A percentile compares a stretch with the other conserved stretches of the same genome.
These are phyloP conservation scores for Turritopsis dohrnii DNA, from an alignment of 30 jellyfish, hydroid and myxozoan species.

Conservation along the genomic window DNA sequence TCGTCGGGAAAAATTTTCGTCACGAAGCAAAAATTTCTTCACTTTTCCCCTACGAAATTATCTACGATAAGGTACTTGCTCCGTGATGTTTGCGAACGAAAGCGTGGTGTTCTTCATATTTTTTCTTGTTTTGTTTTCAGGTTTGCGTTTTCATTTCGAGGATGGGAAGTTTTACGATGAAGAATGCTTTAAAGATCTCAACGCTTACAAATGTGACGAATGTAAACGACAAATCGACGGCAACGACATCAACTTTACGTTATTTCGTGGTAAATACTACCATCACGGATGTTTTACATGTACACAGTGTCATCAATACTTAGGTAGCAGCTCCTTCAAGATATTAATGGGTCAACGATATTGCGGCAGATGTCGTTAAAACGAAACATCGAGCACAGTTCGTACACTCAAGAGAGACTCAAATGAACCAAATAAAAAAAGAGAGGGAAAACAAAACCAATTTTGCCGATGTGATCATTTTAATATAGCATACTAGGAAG, in stretches of 20 bases:
- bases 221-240: slow-evolving; percentile 20
- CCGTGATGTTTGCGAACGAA: too few relatives aligned
- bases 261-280: slow-evolving; percentile 16
- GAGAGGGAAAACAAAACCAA: background rate
- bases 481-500: too few relatives aligned
- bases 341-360: slow-evolving; percentile 8
- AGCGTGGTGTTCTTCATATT: too few relatives aligned
- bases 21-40: too few relatives aligned
- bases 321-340: background rate
- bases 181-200: background rate
- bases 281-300: slow-evolving; percentile 10
- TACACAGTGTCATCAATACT: background rate
- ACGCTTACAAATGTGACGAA: slow-evolving; percentile 15
- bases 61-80: too few relatives aligned
- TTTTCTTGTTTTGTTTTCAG: background rate
- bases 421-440: too few relatives aligned
- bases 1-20: too few relatives aligned
- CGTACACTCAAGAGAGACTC: background rate
- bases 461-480: background rate
- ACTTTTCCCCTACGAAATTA: too few relatives aligned
- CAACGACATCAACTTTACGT: slow-evolving; percentile 4
- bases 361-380: slow-evolving; percentile 14
- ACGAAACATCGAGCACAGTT: background rate
- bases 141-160: background rate
- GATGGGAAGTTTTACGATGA: slow-evolving; percentile 14